Evolutionary conservation across 30 jellyfish, hydroid and myxozoan species (phyloP).

Genomic region (Cassiopea xamachana): DNA sequence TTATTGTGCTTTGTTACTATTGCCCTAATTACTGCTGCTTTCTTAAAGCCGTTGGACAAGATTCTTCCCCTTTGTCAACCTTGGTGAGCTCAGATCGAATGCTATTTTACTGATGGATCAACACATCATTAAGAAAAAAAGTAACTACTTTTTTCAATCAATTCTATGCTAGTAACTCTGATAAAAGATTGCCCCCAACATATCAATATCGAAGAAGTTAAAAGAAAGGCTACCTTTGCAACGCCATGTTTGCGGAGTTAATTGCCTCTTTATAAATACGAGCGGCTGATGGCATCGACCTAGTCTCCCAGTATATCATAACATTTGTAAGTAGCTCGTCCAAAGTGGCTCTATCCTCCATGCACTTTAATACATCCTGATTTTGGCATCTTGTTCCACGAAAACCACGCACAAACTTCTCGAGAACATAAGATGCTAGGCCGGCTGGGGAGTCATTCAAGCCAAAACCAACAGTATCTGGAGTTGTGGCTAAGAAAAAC

Average conservation of each 20-base stretch:
- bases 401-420: slow-evolving; percentile 47
- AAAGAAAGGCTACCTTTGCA: background rate
- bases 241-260: background rate
- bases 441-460: slow-evolving; percentile 76
- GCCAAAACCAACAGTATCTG: slow-evolving; percentile 72
- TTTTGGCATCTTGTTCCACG: slow-evolving; percentile 29
- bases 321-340: slow-evolving; percentile 68
- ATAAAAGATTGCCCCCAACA: no score
- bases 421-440: slow-evolving; percentile 66
- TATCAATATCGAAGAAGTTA: background rate
- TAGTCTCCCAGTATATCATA: slow-evolving; percentile 72
- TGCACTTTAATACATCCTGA: slow-evolving; percentile 25
- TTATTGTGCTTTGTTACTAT: no score
- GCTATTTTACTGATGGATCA: no score
- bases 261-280: slow-evolving; percentile 61
- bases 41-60: no score
- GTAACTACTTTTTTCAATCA: no score
- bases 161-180: no score
- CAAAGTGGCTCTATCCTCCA: slow-evolving; percentile 33
- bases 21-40: no score
- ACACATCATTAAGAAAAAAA: no score
- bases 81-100: no score
- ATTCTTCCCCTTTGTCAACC: no score
- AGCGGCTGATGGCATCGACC: slow-evolving; percentile 58
- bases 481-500: slow-evolving; percentile 60